A percentile compares a stretch with the other conserved stretches of the same genome.
These are phyloP conservation scores for Amphiprion ocellaris DNA, from an alignment of 2,113 vertebrate species.

Conservation along the genomic window DNA sequence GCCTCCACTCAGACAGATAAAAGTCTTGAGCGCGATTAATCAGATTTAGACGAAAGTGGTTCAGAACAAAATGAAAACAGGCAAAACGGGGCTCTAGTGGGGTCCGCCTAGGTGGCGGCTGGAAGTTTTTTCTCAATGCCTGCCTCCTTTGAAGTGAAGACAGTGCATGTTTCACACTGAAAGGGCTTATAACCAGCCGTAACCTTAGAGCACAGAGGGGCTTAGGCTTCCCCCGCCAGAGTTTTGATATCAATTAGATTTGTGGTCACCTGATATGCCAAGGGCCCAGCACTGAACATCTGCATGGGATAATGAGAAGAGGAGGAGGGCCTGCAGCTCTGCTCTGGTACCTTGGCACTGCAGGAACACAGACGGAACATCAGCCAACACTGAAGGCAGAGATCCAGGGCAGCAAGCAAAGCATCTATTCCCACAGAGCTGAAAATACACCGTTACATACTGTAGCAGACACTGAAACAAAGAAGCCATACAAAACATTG, in stretches of 20 bases:
- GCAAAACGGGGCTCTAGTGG: constrained; percentile 30
- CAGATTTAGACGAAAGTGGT: constrained; percentile 60
- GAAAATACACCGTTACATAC: neutral
- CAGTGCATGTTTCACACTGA: constrained; percentile 73
- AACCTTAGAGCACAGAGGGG: constrained; percentile 73
- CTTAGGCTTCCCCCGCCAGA: constrained; percentile 72
- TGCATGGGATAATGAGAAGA: constrained; percentile 77
- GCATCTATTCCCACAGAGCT: constrained; percentile 14
- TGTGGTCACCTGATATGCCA: constrained; percentile 75
- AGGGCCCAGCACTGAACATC: constrained; percentile 74
- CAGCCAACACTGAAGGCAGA: constrained; percentile 3
- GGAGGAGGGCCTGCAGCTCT: constrained; percentile 11
- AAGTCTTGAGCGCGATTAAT: constrained; percentile 80
- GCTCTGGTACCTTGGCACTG: constrained; percentile 49
- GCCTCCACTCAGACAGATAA: constrained; percentile 77
- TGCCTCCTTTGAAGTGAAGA: constrained; percentile 85
- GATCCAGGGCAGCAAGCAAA: constrained; percentile 4
- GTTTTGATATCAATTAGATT: constrained; percentile 86
- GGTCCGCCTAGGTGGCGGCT: constrained; percentile 78
- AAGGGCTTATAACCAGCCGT: constrained; percentile 63
- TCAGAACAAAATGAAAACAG: constrained; percentile 37
- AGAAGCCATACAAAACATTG: too few species aligned
- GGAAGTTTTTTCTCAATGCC: constrained; percentile 49
- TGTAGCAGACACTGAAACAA: neutral
- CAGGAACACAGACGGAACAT: constrained; percentile 18